These are phyloP conservation scores for Adoxophyes honmai DNA, from an alignment of 1,140 invertebrate genomes.

Conservation along the genomic window DNA sequence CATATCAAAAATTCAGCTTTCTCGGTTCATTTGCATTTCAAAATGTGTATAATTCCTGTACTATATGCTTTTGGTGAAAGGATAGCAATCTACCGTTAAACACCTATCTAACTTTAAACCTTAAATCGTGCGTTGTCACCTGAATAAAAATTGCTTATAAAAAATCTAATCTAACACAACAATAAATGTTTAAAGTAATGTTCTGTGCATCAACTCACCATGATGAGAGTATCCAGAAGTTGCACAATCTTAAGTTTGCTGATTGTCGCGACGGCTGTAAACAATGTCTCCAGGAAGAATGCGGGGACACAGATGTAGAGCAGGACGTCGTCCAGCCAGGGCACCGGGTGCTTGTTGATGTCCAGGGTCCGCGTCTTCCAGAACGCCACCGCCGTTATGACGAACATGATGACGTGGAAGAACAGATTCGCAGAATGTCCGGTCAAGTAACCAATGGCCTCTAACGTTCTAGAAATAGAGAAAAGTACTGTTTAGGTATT, in stretches of 20 bases:
- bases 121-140: no score
- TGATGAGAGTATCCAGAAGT: conserved; percentile 62
- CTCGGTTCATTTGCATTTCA: no score
- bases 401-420: conserved; percentile 70
- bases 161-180: no score
- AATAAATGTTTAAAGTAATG: no score
- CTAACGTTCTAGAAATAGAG: neutral
- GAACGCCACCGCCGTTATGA: conserved; percentile 70
- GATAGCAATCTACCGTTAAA: no score
- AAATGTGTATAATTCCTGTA: no score
- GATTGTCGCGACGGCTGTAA: conserved; percentile 78
- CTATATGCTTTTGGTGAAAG: no score
- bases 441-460: neutral
- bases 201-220: conserved; percentile 65
- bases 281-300: conserved; percentile 80
- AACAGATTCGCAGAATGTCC: conserved; percentile 36
- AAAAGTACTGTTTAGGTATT: no score
- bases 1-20: no score
- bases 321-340: conserved; percentile 79
- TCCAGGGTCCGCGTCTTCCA: conserved; percentile 76
- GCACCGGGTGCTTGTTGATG: conserved; percentile 77
- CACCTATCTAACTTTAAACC: no score
- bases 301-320: conserved; percentile 82
- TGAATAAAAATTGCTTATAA: no score
- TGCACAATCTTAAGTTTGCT: conserved; percentile 59